phyloP scores from a whole-genome alignment of 2,888 invertebrate species.

The Teleiodes luculella region DNA sequence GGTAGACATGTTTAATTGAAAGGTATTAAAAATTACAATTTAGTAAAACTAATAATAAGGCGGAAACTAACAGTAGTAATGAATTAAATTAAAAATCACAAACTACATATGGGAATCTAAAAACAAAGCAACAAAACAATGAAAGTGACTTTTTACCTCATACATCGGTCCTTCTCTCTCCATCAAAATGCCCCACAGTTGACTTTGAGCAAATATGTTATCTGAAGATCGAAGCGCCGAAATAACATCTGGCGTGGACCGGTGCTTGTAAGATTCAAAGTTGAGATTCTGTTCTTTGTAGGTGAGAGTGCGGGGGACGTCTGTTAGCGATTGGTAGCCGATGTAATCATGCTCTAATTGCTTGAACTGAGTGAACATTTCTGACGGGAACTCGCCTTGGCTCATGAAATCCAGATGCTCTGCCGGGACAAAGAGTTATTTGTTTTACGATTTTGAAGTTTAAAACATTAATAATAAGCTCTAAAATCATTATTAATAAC shows the following conservation, averaged over 20 bases:
- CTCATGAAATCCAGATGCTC: constrained; percentile 99
- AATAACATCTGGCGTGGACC: constrained; percentile 86
- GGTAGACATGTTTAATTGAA: too few relatives aligned
- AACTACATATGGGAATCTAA: too few relatives aligned
- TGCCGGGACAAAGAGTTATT: too few relatives aligned
- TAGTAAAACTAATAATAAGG: too few relatives aligned
- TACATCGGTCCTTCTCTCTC: constrained; percentile 90
- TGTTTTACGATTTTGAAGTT: too few relatives aligned
- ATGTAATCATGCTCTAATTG: constrained; percentile 95
- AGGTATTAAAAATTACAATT: too few relatives aligned
- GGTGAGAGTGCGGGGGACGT: constrained; percentile 90
- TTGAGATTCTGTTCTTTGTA: constrained; percentile 82
- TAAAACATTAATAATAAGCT: too few relatives aligned
- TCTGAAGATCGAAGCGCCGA: constrained; percentile 83
- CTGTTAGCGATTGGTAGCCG: constrained; percentile 96
- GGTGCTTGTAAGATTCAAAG: constrained; percentile 78
- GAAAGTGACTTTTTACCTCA: too few relatives aligned
- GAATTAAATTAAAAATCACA: too few relatives aligned
- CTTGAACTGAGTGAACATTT: constrained; percentile 88
- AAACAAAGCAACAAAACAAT: too few relatives aligned
- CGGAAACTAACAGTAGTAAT: too few relatives aligned
- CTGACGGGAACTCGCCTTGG: constrained; percentile 85
- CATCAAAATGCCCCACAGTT: constrained; percentile 89
- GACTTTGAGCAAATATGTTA: constrained; percentile 88
- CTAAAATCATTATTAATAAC: too few relatives aligned